Evolutionary conservation across 2,113 vertebrate species (phyloP), one percentile per base, ranked within the genome.

Genomic region (Athene noctua): DNA sequence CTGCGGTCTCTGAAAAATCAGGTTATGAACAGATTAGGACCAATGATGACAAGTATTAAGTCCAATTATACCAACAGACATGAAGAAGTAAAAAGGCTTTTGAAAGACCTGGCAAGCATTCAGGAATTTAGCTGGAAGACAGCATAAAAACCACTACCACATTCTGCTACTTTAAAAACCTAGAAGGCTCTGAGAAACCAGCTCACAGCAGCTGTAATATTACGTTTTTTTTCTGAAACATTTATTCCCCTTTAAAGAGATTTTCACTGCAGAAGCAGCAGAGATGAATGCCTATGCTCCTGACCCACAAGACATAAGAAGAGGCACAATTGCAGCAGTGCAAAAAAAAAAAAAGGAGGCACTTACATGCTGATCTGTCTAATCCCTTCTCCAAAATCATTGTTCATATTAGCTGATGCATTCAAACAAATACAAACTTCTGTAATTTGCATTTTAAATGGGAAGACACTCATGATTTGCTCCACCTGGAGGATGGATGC

Each of bases 351-450:
- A 23, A 51, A 44, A 36, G 2, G 27, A 6, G 0, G 8, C 44
- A 47, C 44, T 80, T 84, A 70, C 52, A 38, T 29, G 30, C 34
- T 67, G 26, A 88, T 85, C 32, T 59, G 18, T 75, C 79, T 66
- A 77, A 83, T 83, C 26, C 15, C 11, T 51, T 63, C 71, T 59
- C 59, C 57, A 77, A 79, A 94, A 54, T 63, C 47, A 72, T 52
- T 94, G 36, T 82, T 94, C 52, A 81, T 70, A 46, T 65, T 67
- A 93, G 82, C 26, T 91, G 47, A 82, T 78, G 58, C 38, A 55
- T 49, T 36, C 27, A 92, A 80, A 84, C 58, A 96, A 91, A 86
- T 55, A 84, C 92, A 93, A 92, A 65, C 25, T 91, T 90, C 27
- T 49, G 13, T 75, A 38, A 51, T 83, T 75, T 92, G 73, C 78